Evolutionary conservation across 1,140 invertebrate species (phyloP).

Genomic region (Hypsibius dujardini): DNA sequence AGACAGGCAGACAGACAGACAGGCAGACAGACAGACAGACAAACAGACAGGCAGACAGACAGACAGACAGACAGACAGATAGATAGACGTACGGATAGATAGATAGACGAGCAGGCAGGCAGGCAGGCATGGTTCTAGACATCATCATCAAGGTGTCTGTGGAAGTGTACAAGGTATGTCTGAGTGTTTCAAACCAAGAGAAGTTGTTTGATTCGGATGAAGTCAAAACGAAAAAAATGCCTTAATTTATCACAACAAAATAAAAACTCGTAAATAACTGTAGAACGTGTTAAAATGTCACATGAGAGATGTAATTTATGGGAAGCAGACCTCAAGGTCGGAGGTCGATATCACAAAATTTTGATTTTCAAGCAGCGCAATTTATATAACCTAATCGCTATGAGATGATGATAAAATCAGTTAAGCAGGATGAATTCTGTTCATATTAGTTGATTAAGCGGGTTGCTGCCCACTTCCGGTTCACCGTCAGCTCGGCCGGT

Average conservation of each 20-base stretch:
- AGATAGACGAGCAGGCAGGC: no score
- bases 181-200: no score
- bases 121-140: neutral
- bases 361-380: neutral
- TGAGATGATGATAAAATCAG: neutral
- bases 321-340: neutral
- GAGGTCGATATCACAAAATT: neutral
- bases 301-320: neutral
- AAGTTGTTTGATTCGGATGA: no score
- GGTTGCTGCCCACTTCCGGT: slow-evolving; percentile 10
- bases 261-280: neutral
- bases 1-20: no score
- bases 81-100: no score
- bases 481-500: neutral
- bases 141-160: neutral
- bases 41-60: no score
- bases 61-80: no score
- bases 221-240: neutral
- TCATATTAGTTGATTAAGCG: neutral
- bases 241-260: neutral
- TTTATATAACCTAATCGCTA: neutral
- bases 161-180: no score
- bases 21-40: no score
- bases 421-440: neutral
- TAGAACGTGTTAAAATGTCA: no score